A percentile compares a stretch with the other conserved stretches of the same genome.
Conservation (phyloP, 2,113 vertebrate genomes). For the Rhodinocichla rosea region DNA sequence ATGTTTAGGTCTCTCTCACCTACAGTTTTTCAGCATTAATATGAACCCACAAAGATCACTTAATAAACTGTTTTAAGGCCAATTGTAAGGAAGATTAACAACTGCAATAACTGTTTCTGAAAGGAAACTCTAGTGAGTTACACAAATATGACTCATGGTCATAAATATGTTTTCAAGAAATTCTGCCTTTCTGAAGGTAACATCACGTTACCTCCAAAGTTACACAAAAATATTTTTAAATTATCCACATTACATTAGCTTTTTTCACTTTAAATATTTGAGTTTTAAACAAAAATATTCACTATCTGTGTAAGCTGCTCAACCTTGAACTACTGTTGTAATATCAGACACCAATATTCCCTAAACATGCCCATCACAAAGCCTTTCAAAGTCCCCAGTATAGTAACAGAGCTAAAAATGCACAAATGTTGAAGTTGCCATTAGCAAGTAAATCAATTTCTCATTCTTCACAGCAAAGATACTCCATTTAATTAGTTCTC, state of each 20-base stretch:
- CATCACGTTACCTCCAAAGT: background rate
- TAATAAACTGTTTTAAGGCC: background rate
- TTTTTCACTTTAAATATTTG: background rate
- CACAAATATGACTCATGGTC: background rate
- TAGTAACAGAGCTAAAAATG: background rate
- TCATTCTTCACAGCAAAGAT: background rate
- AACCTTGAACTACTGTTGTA: background rate
- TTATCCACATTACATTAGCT: background rate
- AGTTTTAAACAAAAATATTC: background rate
- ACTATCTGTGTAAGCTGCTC: background rate
- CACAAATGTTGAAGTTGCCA: background rate
- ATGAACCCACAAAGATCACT: background rate
- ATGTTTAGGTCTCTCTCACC: background rate
- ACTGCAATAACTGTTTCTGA: background rate
- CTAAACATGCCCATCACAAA: background rate
- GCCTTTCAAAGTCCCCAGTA: background rate
- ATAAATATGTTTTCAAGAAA: background rate
- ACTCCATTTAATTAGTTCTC: background rate
- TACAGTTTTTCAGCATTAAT: background rate
- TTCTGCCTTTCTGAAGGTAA: background rate
- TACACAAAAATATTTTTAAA: background rate
- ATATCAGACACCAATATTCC: background rate
- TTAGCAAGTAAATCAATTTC: slow-evolving; percentile 1
- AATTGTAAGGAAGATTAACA: background rate
- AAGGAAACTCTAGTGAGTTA: background rate